Conservation (phyloP, 2,888 invertebrate species). For the Euclidia mi region DNA sequence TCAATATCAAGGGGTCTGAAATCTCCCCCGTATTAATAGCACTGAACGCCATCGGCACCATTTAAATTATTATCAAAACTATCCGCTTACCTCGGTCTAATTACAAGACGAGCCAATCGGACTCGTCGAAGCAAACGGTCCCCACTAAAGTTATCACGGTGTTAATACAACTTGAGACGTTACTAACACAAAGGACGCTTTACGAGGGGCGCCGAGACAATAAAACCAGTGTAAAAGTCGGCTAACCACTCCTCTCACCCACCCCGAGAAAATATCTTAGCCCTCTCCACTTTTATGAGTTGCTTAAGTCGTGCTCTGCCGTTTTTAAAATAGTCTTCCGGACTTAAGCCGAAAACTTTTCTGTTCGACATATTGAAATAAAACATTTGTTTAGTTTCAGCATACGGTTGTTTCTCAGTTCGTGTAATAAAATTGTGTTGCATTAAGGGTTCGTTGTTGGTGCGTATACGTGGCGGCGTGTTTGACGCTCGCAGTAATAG, state of each 20-base stretch:
- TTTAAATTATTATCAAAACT: conserved; percentile 86
- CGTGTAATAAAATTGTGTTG: conserved; percentile 47
- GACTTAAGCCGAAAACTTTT: conserved; percentile 68
- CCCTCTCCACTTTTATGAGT: conserved; percentile 81
- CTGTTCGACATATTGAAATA: conserved; percentile 70
- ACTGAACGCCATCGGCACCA: conserved; percentile 71
- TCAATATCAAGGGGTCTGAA: conserved; percentile 80
- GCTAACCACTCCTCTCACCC: conserved; percentile 78
- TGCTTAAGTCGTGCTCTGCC: conserved; percentile 74
- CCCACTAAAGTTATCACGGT: conserved; percentile 81
- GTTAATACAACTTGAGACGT: conserved; percentile 85
- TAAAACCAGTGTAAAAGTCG: conserved; percentile 88
- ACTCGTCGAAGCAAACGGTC: conserved; percentile 50
- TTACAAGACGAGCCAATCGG: conserved; percentile 72
- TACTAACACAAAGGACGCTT: conserved; percentile 82
- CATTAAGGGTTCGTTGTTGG: conserved; percentile 53
- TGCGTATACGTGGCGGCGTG: conserved; percentile 71
- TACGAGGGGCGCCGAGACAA: conserved; percentile 82
- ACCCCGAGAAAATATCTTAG: conserved; percentile 72
- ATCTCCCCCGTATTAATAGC: conserved; percentile 76
- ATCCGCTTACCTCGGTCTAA: conserved; percentile 75
- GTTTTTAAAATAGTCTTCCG: conserved; percentile 75
- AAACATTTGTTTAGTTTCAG: conserved; percentile 55
- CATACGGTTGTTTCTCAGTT: conserved; percentile 29
- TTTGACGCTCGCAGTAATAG: conserved; percentile 74